These are phyloP conservation scores for Anas georgica DNA, from an alignment of 2,797 vertebrate genomes.

Conservation along the genomic window DNA sequence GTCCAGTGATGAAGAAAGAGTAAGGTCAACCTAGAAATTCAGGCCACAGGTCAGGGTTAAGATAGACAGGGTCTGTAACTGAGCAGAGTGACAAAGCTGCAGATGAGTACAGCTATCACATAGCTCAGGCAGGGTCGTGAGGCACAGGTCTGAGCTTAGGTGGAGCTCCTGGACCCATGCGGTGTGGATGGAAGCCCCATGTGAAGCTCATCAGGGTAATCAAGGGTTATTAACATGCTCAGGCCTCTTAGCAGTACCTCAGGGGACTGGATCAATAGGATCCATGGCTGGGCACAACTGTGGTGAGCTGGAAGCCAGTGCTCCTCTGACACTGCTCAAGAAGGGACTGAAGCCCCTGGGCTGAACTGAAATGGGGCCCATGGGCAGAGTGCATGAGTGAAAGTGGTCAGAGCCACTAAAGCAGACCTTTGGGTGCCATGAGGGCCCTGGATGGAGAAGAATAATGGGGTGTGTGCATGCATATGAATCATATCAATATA, in stretches of 20 bases:
- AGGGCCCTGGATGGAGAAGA: background rate
- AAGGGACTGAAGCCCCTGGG: background rate
- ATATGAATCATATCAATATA: background rate
- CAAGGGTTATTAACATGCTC: background rate
- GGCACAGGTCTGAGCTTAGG: background rate
- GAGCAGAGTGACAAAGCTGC: background rate
- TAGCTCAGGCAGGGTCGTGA: background rate
- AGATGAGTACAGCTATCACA: background rate
- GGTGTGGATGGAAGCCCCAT: background rate
- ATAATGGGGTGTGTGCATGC: rapidly evolving
- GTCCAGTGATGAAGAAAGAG: background rate
- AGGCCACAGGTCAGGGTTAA: background rate
- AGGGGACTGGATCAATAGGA: background rate
- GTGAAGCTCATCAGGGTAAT: background rate
- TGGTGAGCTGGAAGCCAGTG: background rate
- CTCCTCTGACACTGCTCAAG: background rate
- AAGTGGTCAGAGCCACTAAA: background rate
- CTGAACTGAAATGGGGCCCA: background rate
- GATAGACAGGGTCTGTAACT: background rate
- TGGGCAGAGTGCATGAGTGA: background rate
- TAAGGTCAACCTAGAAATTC: background rate
- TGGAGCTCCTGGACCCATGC: background rate
- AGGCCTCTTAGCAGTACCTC: background rate
- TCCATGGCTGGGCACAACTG: background rate
- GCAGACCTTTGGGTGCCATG: background rate